Evolutionary conservation across 2,113 vertebrate genomes (phyloP), one percentile per base, ranked within the genome.

Genomic region (Bagarius yarrelli): DNA sequence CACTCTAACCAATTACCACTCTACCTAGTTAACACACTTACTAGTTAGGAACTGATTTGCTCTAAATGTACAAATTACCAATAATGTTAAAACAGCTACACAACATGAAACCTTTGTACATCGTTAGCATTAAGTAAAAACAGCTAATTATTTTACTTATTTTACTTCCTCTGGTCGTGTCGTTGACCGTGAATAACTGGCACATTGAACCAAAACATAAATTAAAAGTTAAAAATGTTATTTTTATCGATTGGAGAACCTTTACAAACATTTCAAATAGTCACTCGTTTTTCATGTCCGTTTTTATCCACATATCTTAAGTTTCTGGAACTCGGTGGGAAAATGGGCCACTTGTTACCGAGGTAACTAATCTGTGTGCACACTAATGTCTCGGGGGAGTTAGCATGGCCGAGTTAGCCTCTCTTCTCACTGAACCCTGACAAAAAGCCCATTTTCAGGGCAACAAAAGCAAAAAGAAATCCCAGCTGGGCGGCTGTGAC

Each of bases 401-500:
- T 89, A 85, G 85, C 83, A 88, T 87, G 89, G 89, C 89, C 77
- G 88, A 87, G 86, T 89, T 91, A 90, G 88, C 90, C 90, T 90
- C 63, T 71, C 88, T 92, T 86, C 89, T 90, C 90, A 84, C 88
- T 86, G 85, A 89, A 90, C 87, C 86, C 83, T 89, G 89, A 93
- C 92, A 94, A 93, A 92, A 92, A 89, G 90, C 90, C 90, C 89
- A 91, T 92, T 93, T 93, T 93, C 89, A 87, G 81, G 64, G 87
- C 87, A 93, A 94, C 92, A 93, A 94, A 93, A 88, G 92, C 88
- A 87, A 87, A 92, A 90, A 90, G 89, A 92, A 92, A 93, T 89
- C 89, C 91, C 90, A 92, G 88, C 91, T 93, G 92, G 90, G 87
- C 87, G 76, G 8, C 60, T 80, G 74, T 85, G 79, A 63, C 50